Evolutionary conservation across 2,888 invertebrate species (phyloP).

Genomic region (Stegophylla sp.): DNA sequence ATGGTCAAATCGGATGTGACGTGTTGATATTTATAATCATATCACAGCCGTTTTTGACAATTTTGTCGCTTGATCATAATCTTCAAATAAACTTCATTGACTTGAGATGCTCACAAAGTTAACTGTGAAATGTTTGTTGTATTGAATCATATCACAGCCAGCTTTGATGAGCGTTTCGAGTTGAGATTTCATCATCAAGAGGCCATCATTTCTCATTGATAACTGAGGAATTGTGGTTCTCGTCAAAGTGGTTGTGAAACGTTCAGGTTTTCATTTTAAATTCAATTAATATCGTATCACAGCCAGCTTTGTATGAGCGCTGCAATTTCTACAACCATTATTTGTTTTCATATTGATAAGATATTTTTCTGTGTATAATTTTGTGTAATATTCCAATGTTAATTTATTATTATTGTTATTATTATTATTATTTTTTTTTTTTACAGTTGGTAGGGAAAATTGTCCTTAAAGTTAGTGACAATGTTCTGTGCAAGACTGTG

Average conservation of each 20-base stretch:
- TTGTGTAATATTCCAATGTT: not conserved
- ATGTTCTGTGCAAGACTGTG: constrained; percentile 57
- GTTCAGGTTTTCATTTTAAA: constrained; percentile 65
- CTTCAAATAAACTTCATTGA: constrained; percentile 30
- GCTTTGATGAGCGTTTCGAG: constrained; percentile 88
- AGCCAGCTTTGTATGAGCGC: constrained; percentile 96
- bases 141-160: constrained; percentile 90
- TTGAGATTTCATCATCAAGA: constrained; percentile 32
- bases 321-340: constrained; percentile 61
- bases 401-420: not conserved
- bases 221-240: constrained; percentile 62
- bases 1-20: constrained; percentile 75
- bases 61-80: constrained; percentile 72
- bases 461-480: constrained; percentile 39
- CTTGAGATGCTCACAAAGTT: constrained; percentile 71
- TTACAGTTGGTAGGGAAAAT: constrained; percentile 55
- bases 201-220: constrained; percentile 14
- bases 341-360: not conserved
- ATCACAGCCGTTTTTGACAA: constrained; percentile 95
- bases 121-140: constrained; percentile 79
- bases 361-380: not conserved
- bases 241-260: constrained; percentile 90
- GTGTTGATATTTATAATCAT: constrained; percentile 71
- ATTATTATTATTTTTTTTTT: constrained; percentile 46
- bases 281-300: constrained; percentile 79